Percentiles rank a stretch among this genome's conserved stretches.
Evolutionary conservation across 2,888 invertebrate species (phyloP).

Genomic region (Neoitamus cyanurus): DNA sequence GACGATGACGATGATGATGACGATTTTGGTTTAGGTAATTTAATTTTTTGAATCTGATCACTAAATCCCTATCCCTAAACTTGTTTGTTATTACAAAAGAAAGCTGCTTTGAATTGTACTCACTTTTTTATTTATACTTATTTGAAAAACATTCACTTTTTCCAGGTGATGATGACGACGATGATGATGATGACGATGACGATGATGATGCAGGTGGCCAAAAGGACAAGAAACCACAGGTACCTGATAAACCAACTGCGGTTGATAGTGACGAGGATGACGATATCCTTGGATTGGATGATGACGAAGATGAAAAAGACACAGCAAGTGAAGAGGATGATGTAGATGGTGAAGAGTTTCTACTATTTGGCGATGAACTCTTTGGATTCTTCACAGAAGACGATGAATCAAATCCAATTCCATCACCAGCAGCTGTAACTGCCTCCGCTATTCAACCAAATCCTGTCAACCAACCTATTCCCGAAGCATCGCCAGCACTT

Average conservation of each 20-base stretch:
- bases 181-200: constrained; percentile 16
- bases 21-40: constrained; percentile 26
- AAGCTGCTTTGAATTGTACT: too few relatives aligned
- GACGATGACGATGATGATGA: constrained; percentile 38
- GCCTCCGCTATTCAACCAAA: background rate
- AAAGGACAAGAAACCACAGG: background rate
- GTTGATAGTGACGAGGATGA: constrained; percentile 19
- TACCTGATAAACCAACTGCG: background rate
- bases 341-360: constrained; percentile 18
- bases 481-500: background rate
- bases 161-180: background rate
- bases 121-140: background rate
- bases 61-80: too few relatives aligned
- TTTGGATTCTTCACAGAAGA: constrained; percentile 30
- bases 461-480: background rate
- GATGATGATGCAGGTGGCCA: background rate
- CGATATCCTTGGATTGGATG: background rate
- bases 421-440: background rate
- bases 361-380: constrained; percentile 37
- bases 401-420: background rate
- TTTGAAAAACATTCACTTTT: background rate
- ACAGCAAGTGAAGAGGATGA: constrained; percentile 2
- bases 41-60: too few relatives aligned
- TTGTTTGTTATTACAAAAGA: too few relatives aligned
- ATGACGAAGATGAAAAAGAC: constrained; percentile 32